Conservation (phyloP, 2,888 invertebrate genomes). For the Xestia c-nigrum region DNA sequence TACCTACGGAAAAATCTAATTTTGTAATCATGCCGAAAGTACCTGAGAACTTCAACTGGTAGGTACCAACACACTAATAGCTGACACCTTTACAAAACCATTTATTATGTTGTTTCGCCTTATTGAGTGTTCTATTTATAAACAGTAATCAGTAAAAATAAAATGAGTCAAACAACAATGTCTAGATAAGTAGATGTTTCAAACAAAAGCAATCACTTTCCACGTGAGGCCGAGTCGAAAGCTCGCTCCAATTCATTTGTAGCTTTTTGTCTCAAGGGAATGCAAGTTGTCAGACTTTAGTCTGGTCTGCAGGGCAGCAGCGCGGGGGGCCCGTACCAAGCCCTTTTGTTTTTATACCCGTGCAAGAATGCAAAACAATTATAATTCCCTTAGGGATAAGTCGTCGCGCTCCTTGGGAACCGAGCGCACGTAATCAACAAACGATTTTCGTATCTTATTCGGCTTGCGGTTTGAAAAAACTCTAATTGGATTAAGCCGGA, state of each 20-base stretch:
- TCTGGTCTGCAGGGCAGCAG: slow-evolving; percentile 84
- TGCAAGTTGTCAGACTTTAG: slow-evolving; percentile 89
- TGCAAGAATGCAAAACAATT: slow-evolving; percentile 91
- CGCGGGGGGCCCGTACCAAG: slow-evolving; percentile 85
- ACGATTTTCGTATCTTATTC: slow-evolving; percentile 82
- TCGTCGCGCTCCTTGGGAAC: slow-evolving; percentile 83
- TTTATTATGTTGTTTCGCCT: background rate
- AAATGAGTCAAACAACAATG: background rate
- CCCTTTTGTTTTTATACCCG: slow-evolving; percentile 89
- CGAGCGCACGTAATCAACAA: slow-evolving; percentile 82
- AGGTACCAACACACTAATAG: background rate
- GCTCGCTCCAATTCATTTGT: slow-evolving; percentile 84
- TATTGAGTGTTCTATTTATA: background rate
- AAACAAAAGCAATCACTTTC: slow-evolving; percentile 67
- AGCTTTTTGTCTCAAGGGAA: slow-evolving; percentile 88
- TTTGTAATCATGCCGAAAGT: background rate
- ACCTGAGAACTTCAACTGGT: background rate
- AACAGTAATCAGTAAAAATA: slow-evolving; percentile 1
- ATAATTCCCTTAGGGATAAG: slow-evolving; percentile 89
- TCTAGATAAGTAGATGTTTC: slow-evolving; percentile 39
- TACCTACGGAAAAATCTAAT: background rate
- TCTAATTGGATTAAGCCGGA: slow-evolving; percentile 81
- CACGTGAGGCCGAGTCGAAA: slow-evolving; percentile 72
- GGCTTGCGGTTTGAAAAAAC: slow-evolving; percentile 84
- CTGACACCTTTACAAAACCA: background rate